Conservation (phyloP, 2,113 vertebrate species). For the Abramis brama region DNA sequence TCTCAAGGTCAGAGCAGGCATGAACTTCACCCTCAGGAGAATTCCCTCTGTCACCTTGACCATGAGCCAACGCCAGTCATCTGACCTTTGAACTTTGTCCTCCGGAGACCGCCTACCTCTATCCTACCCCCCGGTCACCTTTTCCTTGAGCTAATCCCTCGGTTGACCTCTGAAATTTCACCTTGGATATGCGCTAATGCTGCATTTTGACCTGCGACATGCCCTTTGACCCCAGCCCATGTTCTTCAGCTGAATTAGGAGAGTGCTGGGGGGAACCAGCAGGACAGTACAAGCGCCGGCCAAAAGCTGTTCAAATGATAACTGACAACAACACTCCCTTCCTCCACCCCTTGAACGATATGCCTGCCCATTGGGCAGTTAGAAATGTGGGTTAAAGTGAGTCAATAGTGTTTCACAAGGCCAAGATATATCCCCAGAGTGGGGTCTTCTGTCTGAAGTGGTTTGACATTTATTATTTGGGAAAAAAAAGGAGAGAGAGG, state of each 20-base stretch:
- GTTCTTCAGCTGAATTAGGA: conserved; percentile 47
- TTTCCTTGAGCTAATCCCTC: conserved; percentile 44
- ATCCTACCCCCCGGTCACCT: conserved; percentile 54
- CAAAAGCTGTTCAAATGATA: conserved; percentile 81
- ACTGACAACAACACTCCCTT: conserved; percentile 74
- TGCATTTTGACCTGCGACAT: conserved; percentile 49
- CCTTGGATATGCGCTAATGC: conserved; percentile 49
- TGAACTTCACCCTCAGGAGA: conserved; percentile 79
- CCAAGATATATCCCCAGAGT: conserved; percentile 83
- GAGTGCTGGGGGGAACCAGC: conserved; percentile 9
- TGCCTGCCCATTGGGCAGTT: conserved; percentile 66
- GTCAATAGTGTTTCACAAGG: conserved; percentile 90
- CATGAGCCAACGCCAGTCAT: conserved; percentile 82
- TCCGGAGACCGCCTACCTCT: conserved; percentile 62
- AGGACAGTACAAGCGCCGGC: conserved; percentile 65
- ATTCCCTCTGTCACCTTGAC: conserved; percentile 84
- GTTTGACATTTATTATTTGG: conserved; percentile 85
- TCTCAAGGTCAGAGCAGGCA: conserved; percentile 84
- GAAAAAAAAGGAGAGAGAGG: conserved; percentile 65
- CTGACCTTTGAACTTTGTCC: conserved; percentile 76
- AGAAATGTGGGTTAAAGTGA: conserved; percentile 84
- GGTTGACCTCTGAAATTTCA: conserved; percentile 49
- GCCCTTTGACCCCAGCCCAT: conserved; percentile 43
- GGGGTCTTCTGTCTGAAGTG: conserved; percentile 84
- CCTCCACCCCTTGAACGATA: conserved; percentile 28